Evolutionary conservation across 2,797 vertebrate genomes (phyloP).

Genomic region (Characodon lateralis): DNA sequence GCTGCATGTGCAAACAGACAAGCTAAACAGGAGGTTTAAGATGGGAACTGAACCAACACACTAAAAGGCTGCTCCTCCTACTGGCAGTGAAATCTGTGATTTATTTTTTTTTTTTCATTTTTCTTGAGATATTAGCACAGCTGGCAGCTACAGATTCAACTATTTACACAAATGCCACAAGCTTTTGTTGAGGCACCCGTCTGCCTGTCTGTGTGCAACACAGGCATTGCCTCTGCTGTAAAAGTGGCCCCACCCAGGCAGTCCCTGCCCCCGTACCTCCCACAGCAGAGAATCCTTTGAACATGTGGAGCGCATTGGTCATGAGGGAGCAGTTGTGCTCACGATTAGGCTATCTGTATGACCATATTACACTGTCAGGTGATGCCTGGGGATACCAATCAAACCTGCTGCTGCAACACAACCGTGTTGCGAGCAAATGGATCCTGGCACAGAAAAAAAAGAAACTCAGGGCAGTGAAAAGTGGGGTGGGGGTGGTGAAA

Average conservation of each 20-base stretch:
- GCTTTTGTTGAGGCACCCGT: constrained; percentile 52
- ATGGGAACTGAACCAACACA: constrained; percentile 21
- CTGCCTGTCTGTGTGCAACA: constrained; percentile 33
- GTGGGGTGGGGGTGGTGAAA: constrained; percentile 35
- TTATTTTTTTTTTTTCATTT: constrained; percentile 18
- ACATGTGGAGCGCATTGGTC: constrained; percentile 58
- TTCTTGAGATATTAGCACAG: constrained; percentile 27
- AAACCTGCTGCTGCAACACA: constrained; percentile 65
- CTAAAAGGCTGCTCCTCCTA: constrained; percentile 31
- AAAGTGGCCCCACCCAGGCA: constrained; percentile 42
- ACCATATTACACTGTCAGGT: constrained; percentile 60
- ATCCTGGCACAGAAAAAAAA: constrained; percentile 24
- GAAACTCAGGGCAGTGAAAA: constrained; percentile 15
- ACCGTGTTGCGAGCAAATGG: constrained; percentile 55
- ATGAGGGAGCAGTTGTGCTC: constrained; percentile 67
- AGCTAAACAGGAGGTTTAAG: constrained; percentile 13
- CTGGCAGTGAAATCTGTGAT: constrained; percentile 19
- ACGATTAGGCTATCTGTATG: constrained; percentile 64
- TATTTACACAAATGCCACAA: constrained; percentile 39
- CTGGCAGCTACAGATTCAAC: constrained; percentile 33
- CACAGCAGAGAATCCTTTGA: constrained; percentile 48
- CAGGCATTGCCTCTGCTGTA: constrained; percentile 34
- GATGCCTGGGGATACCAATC: constrained; percentile 67
- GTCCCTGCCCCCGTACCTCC: constrained; percentile 24
- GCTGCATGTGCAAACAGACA: not conserved